Conservation (phyloP, 1,140 invertebrate species). For the Tribolium madens region DNA sequence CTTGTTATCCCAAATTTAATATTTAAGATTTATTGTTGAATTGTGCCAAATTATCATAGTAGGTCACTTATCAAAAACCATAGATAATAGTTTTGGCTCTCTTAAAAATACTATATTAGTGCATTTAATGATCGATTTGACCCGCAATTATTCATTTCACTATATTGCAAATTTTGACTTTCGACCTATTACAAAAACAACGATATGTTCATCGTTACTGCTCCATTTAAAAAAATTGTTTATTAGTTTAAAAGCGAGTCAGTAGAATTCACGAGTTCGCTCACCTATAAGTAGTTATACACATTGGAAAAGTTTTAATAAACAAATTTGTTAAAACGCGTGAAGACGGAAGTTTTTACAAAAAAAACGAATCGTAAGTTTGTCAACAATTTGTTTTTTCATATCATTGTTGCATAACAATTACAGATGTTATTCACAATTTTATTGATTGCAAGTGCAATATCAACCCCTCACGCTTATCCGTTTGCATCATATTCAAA, state of each 20-base stretch:
- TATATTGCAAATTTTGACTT: slow-evolving; percentile 12
- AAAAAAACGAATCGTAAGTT: background rate
- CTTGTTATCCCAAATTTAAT: no score
- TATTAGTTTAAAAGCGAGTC: background rate
- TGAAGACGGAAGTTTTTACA: background rate
- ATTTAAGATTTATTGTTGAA: no score
- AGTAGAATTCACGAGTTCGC: background rate
- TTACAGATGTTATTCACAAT: no score
- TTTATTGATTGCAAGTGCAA: no score
- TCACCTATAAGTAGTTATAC: slow-evolving; percentile 1
- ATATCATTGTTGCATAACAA: no score
- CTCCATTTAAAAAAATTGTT: background rate
- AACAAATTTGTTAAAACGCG: background rate
- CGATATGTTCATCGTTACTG: no score
- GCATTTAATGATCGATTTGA: no score
- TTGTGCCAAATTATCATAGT: no score
- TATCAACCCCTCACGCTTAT: background rate
- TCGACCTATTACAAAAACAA: background rate
- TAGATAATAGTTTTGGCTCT: no score
- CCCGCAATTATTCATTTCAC: no score
- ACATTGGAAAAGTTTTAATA: background rate
- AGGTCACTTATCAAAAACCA: no score
- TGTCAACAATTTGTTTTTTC: background rate
- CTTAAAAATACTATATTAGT: no score
- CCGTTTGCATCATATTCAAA: background rate